Conservation (phyloP, 2,113 vertebrate species). For the Petroica traversi region DNA sequence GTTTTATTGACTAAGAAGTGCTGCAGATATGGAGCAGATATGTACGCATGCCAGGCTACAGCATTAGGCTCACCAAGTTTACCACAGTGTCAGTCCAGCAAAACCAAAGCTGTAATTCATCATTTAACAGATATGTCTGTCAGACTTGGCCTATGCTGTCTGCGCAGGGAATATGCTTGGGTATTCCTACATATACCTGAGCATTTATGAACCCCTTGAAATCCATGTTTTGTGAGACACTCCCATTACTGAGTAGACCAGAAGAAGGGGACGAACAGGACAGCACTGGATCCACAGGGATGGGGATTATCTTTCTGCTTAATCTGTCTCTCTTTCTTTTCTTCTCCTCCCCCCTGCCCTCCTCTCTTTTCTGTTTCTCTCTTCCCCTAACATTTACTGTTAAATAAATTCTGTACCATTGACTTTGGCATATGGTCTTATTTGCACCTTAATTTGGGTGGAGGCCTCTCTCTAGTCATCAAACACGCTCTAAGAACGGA, state of each 20-base stretch:
- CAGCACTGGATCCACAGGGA: neutral
- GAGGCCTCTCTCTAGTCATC: neutral
- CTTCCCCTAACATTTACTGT: neutral
- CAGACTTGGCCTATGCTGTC: neutral
- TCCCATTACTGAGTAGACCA: neutral
- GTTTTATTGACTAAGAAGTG: neutral
- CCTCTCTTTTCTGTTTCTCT: neutral
- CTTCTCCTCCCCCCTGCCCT: accelerated
- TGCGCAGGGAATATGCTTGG: neutral
- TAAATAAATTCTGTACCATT: neutral
- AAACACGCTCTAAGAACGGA: neutral
- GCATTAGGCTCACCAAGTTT: neutral
- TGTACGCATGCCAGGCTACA: neutral
- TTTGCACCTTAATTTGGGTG: neutral
- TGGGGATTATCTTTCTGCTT: neutral
- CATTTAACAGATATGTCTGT: neutral
- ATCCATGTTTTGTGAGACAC: neutral
- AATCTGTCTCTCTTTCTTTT: neutral
- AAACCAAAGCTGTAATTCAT: neutral
- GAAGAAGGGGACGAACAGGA: neutral
- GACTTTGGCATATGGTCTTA: neutral
- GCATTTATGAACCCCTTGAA: neutral
- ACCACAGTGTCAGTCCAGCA: neutral
- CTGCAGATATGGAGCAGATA: neutral
- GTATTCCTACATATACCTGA: neutral